These are phyloP conservation scores for Drosophila setosimentum DNA, from an alignment of 2,888 invertebrate genomes.

Conservation along the genomic window DNA sequence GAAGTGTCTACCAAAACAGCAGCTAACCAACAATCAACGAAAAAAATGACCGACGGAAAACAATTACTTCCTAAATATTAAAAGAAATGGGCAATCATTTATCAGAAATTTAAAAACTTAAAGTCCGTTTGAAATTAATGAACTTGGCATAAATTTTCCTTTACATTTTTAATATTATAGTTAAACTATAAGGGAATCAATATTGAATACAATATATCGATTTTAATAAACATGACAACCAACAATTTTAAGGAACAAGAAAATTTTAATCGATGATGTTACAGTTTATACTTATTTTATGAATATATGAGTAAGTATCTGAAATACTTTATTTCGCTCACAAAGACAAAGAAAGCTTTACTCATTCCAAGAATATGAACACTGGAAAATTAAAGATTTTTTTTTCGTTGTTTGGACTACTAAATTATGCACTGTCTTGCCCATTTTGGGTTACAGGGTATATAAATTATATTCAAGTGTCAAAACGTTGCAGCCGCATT, in stretches of 20 bases:
- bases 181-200: not conserved
- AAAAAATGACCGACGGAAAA: not conserved
- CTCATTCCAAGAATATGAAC: constrained; percentile 6
- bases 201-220: not conserved
- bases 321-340: not conserved
- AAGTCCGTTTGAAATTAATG: not conserved
- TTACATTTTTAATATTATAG: not conserved
- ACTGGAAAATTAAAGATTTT: constrained; percentile 5
- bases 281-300: not conserved
- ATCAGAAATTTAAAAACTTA: not conserved
- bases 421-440: constrained; percentile 18
- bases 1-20: constrained; percentile 54
- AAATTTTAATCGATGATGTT: not conserved
- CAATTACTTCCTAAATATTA: constrained; percentile 2
- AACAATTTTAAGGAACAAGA: not conserved
- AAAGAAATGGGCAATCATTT: not conserved
- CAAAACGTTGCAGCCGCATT: constrained; percentile 34
- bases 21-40: constrained; percentile 36
- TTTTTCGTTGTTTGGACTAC: constrained; percentile 13
- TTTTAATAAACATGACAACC: not conserved
- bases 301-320: not conserved
- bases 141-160: not conserved
- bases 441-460: constrained; percentile 38
- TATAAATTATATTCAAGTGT: constrained; percentile 35
- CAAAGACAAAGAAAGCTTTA: constrained; percentile 5